Percentiles rank a stretch among this genome's conserved stretches.
Evolutionary conservation across 2,113 vertebrate genomes (phyloP).

Genomic region (Boleophthalmus pectinirostris): DNA sequence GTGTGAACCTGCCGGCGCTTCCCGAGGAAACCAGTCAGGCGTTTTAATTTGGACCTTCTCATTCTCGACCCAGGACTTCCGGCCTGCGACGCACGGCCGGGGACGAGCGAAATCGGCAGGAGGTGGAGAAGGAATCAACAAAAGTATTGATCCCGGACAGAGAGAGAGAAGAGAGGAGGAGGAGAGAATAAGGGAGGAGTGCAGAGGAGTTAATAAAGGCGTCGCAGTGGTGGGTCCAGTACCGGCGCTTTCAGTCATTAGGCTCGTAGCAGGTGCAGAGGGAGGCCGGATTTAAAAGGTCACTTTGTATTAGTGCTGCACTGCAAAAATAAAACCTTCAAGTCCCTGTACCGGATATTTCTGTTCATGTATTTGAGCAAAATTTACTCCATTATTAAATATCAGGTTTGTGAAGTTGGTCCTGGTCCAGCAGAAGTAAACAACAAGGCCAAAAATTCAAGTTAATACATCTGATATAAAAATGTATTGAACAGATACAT

Average conservation of each 20-base stretch:
- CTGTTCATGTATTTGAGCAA: too few species aligned
- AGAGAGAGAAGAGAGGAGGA: background rate
- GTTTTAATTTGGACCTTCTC: slow-evolving; percentile 76
- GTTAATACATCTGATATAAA: too few species aligned
- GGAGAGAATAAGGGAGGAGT: too few species aligned
- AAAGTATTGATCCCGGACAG: slow-evolving; percentile 59
- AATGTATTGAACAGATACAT: too few species aligned
- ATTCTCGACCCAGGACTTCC: slow-evolving; percentile 67
- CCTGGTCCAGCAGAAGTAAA: too few species aligned
- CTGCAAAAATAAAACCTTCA: too few species aligned
- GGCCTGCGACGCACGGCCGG: slow-evolving; percentile 60
- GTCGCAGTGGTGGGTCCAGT: slow-evolving; percentile 10
- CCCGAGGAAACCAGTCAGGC: slow-evolving; percentile 79
- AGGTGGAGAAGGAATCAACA: slow-evolving; percentile 66
- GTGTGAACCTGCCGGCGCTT: slow-evolving; percentile 79
- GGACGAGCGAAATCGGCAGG: slow-evolving; percentile 64
- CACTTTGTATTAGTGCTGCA: background rate
- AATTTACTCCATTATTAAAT: too few species aligned
- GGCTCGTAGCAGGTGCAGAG: slow-evolving; percentile 7
- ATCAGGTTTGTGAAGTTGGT: too few species aligned
- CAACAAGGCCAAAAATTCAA: too few species aligned
- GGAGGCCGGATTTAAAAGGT: background rate
- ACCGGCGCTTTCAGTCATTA: slow-evolving; percentile 22
- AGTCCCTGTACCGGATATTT: too few species aligned
- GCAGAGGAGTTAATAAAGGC: too few species aligned